Percentiles rank a stretch among this genome's conserved stretches.
These are phyloP conservation scores for Tetrao urogallus DNA, from an alignment of 2,113 vertebrate species.

Conservation along the genomic window DNA sequence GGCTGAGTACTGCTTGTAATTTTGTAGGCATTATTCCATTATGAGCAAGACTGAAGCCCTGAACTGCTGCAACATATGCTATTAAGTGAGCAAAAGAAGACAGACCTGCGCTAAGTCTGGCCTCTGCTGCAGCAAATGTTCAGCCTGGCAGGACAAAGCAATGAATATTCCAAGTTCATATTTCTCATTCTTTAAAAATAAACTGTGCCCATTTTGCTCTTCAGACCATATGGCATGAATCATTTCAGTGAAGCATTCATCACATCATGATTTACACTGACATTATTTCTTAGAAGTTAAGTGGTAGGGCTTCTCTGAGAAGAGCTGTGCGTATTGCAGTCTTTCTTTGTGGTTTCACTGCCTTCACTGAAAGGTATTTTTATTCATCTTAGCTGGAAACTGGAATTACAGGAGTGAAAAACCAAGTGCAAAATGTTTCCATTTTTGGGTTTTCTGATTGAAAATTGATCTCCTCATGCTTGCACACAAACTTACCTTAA, in stretches of 20 bases:
- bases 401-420: not conserved
- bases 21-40: not conserved
- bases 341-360: not conserved
- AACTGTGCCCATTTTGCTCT: slow-evolving; percentile 64
- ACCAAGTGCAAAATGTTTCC: not conserved
- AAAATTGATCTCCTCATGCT: not conserved
- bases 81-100: slow-evolving; percentile 57
- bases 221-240: slow-evolving; percentile 69
- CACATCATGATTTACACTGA: slow-evolving; percentile 57
- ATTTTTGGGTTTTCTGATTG: not conserved
- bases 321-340: not conserved
- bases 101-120: slow-evolving; percentile 29
- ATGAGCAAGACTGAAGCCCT: not conserved
- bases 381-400: not conserved
- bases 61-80: slow-evolving; percentile 5
- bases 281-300: slow-evolving; percentile 60
- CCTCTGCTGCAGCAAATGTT: slow-evolving; percentile 58
- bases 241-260: slow-evolving; percentile 60
- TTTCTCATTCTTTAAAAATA: slow-evolving; percentile 74
- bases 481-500: not conserved
- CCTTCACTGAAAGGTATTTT: not conserved
- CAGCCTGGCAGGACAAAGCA: slow-evolving; percentile 58
- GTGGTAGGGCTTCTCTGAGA: slow-evolving; percentile 8
- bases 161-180: slow-evolving; percentile 68
- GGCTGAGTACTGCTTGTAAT: not conserved